phyloP scores from a whole-genome alignment of 2,888 invertebrate genomes.

The Cosmorhoe ocellata region DNA sequence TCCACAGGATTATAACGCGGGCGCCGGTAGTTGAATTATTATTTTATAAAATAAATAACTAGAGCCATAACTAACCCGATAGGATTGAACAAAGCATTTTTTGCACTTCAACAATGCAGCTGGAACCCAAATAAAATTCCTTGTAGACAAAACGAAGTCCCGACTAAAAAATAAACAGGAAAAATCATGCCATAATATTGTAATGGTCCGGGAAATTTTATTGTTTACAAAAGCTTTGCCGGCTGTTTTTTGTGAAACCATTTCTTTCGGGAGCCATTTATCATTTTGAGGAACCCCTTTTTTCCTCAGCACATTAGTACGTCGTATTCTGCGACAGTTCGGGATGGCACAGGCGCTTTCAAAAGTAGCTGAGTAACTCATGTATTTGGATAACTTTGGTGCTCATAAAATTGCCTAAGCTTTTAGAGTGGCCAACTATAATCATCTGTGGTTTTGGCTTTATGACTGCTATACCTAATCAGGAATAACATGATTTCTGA shows the following conservation, averaged over 20 bases:
- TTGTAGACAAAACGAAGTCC: not conserved
- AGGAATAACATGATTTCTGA: no score
- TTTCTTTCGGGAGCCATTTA: conserved; percentile 45
- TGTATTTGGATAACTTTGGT: no score
- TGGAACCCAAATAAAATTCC: not conserved
- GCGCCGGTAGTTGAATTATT: no score
- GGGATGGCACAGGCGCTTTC: conserved; percentile 32
- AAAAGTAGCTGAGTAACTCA: conserved; percentile 6
- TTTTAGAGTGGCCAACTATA: no score
- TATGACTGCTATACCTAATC: no score
- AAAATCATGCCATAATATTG: conserved; percentile 38
- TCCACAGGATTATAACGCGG: no score
- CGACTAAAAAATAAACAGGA: conserved; percentile 13
- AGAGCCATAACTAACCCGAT: no score
- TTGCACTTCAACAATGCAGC: no score
- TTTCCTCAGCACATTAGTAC: conserved; percentile 47
- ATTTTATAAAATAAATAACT: no score
- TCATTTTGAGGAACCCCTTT: conserved; percentile 49
- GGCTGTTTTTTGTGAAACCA: conserved; percentile 38
- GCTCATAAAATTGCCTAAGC: no score
- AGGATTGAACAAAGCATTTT: no score
- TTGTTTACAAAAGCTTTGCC: conserved; percentile 41
- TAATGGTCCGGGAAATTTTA: conserved; percentile 40
- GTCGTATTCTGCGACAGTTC: conserved; percentile 42
- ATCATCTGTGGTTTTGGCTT: no score